Evolutionary conservation across 1,140 invertebrate species (phyloP), one percentile per base, ranked within the genome.

Genomic region (Calliopsis andreniformis): DNA sequence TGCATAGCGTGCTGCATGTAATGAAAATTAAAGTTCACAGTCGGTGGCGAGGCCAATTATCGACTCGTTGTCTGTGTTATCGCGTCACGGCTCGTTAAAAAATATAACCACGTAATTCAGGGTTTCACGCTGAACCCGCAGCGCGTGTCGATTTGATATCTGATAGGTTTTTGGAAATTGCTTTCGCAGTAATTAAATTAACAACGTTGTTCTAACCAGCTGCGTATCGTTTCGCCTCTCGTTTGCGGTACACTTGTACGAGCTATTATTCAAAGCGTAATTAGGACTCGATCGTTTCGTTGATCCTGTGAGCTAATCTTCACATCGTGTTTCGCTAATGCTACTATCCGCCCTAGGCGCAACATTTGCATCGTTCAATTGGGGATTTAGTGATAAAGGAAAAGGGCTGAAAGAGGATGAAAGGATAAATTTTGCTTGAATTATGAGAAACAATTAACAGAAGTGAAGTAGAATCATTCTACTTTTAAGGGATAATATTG

Each of bases 11-110:
- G n/a, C 7, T 28, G 4, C 8, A 14, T 10, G 25, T 69, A 61
- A 76, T 69, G 35, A 20, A 69, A 61, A 69, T 69, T 56, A 75
- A 67, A 75, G 51, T 67, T 75, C 14, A 47, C 1, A 2, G 51
- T 6, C 2, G 4, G 10, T 14, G 10, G 49, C 5, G 6, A 39
- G 14, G 28, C 25, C 28, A 67, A 61, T 35, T 70, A 61, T 18
- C n/a, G 45, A n/a, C n/a, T 16, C 32, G 10, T 35, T 1, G 7
- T 18, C 32, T 32, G 23, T 53, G 23, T 53, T 55, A 43, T 43
- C 5, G 23, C 2, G n/a, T 2, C 4, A 25, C 10, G 16, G 3
- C 20, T 53, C 25, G 23, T 53, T 72, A 7, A 28, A 53, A 51
- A 32, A 53, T 30, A 39, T 61, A 70, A 70, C 61, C 61, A 39